Evolutionary conservation across 2,888 invertebrate genomes (phyloP), one percentile per base, ranked within the genome.

Genomic region (Agriopis marginaria): DNA sequence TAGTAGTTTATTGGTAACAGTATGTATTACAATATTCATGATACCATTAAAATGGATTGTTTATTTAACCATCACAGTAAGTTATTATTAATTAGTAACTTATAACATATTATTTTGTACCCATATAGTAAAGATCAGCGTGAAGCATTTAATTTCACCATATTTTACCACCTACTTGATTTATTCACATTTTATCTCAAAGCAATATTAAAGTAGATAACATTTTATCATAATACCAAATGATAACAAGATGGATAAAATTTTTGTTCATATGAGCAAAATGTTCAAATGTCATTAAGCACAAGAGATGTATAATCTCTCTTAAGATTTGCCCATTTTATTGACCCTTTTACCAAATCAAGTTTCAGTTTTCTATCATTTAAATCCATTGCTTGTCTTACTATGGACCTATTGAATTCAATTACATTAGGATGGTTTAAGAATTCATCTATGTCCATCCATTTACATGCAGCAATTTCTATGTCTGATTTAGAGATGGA

Each of bases 381-480:
- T 79, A 96, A 95, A 73, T 97, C 96, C 32, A 97, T 80, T 82
- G 96, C 96, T 80, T 96, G 96, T 76, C 89, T 89, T 0, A 97
- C 95, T 82, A 97, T 95, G 70, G 95, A 94, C 61, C 96, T 94
- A 88, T 97, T 97, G 68, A 96, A 96, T 59, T 96, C 95, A 79
- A 96, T 96, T 3, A 97, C 96, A 80, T 97, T 89, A 0, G 97
- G 96, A 94, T 97, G 96, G 60, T 92, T 89, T 61, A 97, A 81
- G 84, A 95, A 98, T 79, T 97, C 97, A 7, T 96, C 93, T 69
- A 97, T 91, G 78, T 96, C 95, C 97, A 98, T 98, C 98, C 98
- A 99, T 78, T 95, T 89, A 73, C 97, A 96, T 50, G 96, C 96
- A 11, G 95, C 95, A 40, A 99, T 97, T 95, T 99, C 99, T 68